Percentiles rank a stretch among this genome's conserved stretches.
These are phyloP conservation scores for Peromyscus californicus DNA, from an alignment of 2,113 vertebrate species.

Conservation along the genomic window DNA sequence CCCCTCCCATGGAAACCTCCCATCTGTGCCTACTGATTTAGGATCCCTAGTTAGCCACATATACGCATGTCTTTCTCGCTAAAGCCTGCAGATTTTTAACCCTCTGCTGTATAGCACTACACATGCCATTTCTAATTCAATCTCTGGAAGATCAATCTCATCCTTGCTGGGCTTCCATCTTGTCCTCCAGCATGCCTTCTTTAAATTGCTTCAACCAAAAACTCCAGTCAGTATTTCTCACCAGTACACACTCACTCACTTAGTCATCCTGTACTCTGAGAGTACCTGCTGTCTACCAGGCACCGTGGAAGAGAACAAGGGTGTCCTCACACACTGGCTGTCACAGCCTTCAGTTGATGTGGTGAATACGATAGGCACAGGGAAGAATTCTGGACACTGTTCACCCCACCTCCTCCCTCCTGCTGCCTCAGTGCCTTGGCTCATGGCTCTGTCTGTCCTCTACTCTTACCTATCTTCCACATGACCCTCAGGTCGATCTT, in stretches of 20 bases:
- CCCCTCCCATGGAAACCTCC: not conserved
- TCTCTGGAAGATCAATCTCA: not conserved
- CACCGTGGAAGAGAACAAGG: not conserved
- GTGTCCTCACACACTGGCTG: not conserved
- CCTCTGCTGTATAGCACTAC: not conserved
- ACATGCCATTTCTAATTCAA: not conserved
- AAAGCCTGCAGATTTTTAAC: constrained; percentile 4
- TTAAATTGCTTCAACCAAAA: not conserved
- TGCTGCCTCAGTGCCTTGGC: not conserved
- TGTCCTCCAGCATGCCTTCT: not conserved
- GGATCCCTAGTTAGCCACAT: not conserved
- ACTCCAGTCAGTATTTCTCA: not conserved
- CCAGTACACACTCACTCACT: not conserved
- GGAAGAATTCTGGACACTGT: not conserved
- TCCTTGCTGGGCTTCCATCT: not conserved
- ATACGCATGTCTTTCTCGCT: not conserved
- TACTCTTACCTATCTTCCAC: constrained; percentile 6
- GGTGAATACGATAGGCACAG: not conserved
- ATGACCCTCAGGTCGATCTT: not conserved
- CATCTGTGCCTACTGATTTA: not conserved
- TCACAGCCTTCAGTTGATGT: not conserved
- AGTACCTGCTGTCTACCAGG: not conserved
- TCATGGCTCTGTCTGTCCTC: not conserved
- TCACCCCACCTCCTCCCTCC: not conserved
- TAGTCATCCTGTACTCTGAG: not conserved